Base-by-base conservation (phyloP, 1,140 invertebrate genomes). In the Aphelenchoides avenae region DNA sequence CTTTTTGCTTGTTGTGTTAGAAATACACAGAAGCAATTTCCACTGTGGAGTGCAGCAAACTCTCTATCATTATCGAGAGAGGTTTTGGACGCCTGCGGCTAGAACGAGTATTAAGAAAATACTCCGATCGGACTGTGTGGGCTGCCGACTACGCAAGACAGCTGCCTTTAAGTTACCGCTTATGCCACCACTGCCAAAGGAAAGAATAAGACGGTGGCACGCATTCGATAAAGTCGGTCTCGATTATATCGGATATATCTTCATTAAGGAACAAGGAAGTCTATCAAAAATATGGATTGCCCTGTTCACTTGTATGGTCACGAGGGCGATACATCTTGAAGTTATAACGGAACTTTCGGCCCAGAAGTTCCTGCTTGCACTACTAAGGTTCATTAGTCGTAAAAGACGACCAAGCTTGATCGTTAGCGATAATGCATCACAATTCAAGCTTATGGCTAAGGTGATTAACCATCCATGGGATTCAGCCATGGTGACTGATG, bases 281-380 rank as follows among this genome's bases (percentile, higher is more conserved):
- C 1, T 24, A 0, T 15, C 18, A n/a, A 80, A 80, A 58, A 49
- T 53, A 1, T 79, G 71, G 39, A 67, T 80, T 5, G 59, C 60
- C 7, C 2, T 82, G 6, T 79, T 78, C 42, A 81, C 78, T 2
- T 80, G 76, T 46, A 49, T 71, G 63, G 36, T 69, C 49, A 42
- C 76, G 70, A 64, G 79, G 49, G 79, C 79, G 0, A 62, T 81
- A 1, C 79, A 82, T 52, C 22, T 81, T 20, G 78, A 80, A 46
- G 49, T 77, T 1, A 70, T 79, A 0, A 44, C 22, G 24, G 66
- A 71, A 52, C 43, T 79, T 13, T 59, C 53, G 3, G 62, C 77
- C 24, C 58, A 73, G 34, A 56, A 34, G 5, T 75, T 72, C 36
- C 43, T 77, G 11, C 48, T 58, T 34, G 61, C 59, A 11, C 61